Base-by-base conservation (phyloP, 2,113 vertebrate species). In the Manacus vitellinus region DNA sequence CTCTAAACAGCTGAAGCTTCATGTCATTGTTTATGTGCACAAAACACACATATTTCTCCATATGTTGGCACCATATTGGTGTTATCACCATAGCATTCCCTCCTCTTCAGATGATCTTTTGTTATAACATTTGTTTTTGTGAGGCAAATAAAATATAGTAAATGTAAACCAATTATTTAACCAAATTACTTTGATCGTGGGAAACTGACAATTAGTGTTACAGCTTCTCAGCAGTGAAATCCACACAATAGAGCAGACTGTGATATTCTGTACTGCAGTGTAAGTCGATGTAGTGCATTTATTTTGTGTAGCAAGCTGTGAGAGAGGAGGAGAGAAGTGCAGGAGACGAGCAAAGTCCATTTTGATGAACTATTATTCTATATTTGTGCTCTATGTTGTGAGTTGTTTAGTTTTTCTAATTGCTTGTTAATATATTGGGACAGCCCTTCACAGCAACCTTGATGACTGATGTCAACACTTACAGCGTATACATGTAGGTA, bases 361-460 rank as follows among this genome's bases (percentile, higher is more conserved):
- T 85, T 78, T 81, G 88, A 90, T 89, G 44, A 94, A 80, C 52
- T 88, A 17, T 76, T 91, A 30, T 56, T 92, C 55, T 75, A 0
- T 73, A 46, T 80, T 61, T 63, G 22, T 85, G 84, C 78, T 89
- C 56, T 59, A 43, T 89, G 41, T 79, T 92, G 72, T 51, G 94
- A 94, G 70, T 96, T 97, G 97, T 97, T 98, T 97, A 96, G 97
- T 98, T 98, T 98, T 95, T 94, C 86, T 98, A 98, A 98, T 97
- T 98, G 98, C 97, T 98, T 98, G 94, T 98, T 98, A 98, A 97
- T 97, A 85, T 96, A 95, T 97, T 95, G 94, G 97, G 98, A 98
- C 97, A 97, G 96, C 95, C 98, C 95, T 92, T 97, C 98, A 97
- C 97, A 97, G 95, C 97, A 93, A 89, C 91, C 39, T 92, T 91